Evolutionary conservation across 2,113 vertebrate genomes (phyloP), one percentile per base, ranked within the genome.

Genomic region (Pedionomus torquatus): DNA sequence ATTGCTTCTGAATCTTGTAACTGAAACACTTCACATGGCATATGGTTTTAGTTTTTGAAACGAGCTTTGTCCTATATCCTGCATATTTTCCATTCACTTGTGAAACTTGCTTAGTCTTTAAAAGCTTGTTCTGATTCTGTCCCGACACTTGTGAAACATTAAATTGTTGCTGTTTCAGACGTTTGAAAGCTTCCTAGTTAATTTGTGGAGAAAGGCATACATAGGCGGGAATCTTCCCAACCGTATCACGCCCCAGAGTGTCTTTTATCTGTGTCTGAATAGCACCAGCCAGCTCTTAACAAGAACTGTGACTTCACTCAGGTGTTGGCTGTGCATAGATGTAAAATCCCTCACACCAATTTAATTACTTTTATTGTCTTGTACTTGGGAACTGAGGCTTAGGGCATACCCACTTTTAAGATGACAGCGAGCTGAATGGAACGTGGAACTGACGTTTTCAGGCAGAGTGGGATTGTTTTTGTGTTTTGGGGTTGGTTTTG

Each of bases 91-190:
- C 83, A 46, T 92, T 94, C 79, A 54, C 49, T 84, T 96, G 87
- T 5, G 37, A 88, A 95, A 93, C 82, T 95, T 87, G 90, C 93
- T 94, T 94, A 13, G 54, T 91, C 87, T 96, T 96, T 94, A 82
- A 95, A 92, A 97, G 93, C 86, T 83, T 85, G 94, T 93, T 97
- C 83, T 90, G 54, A 49, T 94, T 97, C 81, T 97, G 95, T 97
- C 97, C 76, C 97, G 91, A 30, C 70, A 66, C 66, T 66, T 94
- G 83, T 54, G 74, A 96, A 97, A 96, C 81, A 97, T 96, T 97
- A 97, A 96, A 97, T 87, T 83, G 52, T 95, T 97, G 80, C 72
- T 61, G 61, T 97, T 97, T 95, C 89, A 87, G 91, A 87, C 30
- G 51, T 46, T 39, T 84, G 46, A 76, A 93, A 89, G 96, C 70